phyloP scores from a whole-genome alignment of 2,113 vertebrate species.

The Gymnorhina tibicen region DNA sequence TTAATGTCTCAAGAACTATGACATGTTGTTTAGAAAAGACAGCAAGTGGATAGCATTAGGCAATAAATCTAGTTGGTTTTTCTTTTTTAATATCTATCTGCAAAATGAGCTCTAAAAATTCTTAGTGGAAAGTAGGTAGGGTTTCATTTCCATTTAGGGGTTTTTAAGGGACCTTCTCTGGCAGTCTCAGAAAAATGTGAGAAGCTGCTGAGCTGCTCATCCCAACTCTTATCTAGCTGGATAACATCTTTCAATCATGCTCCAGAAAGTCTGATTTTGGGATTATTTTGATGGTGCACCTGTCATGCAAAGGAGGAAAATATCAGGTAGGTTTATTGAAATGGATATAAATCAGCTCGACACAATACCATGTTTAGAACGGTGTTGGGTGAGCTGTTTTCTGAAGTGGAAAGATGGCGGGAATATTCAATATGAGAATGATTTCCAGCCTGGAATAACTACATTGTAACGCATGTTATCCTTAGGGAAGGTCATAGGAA shows the following conservation, averaged over 20 bases:
- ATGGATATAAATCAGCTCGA: neutral
- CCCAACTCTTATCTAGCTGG: fast-evolving
- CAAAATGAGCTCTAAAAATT: neutral
- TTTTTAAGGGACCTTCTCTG: neutral
- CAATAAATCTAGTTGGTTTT: neutral
- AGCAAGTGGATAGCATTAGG: neutral
- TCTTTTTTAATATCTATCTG: neutral
- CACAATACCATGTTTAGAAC: neutral
- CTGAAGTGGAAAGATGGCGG: neutral
- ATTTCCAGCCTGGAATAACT: neutral
- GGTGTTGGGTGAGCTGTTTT: neutral
- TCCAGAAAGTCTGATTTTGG: neutral
- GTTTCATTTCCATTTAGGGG: neutral
- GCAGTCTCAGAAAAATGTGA: neutral
- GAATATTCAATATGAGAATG: neutral
- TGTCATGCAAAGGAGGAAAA: neutral
- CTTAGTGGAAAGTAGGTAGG: neutral
- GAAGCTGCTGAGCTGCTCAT: neutral
- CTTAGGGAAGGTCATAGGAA: neutral
- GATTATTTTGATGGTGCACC: neutral
- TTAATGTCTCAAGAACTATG: neutral
- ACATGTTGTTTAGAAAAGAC: neutral
- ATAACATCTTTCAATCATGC: neutral
- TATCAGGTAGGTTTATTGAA: neutral
- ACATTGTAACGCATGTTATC: neutral